phyloP scores from a whole-genome alignment of 2,113 vertebrate species.

The Mungos mungo region DNA sequence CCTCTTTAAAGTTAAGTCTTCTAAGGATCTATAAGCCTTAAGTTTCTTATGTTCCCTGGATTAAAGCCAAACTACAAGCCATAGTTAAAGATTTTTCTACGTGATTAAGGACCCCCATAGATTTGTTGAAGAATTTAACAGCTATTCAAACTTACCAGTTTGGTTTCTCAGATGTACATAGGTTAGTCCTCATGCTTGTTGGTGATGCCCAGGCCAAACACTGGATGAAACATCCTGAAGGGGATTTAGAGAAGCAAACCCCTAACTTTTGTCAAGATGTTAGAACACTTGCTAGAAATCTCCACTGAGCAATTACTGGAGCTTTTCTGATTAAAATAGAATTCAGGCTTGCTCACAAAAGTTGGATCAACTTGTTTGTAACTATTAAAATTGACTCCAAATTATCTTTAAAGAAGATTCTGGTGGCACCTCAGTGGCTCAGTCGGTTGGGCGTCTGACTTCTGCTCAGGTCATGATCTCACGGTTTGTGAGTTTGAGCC shows the following conservation, averaged over 20 bases:
- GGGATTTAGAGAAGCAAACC: neutral
- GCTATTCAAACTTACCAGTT: neutral
- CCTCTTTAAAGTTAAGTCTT: neutral
- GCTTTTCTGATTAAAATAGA: neutral
- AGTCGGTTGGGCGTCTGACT: too few relatives aligned
- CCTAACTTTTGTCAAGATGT: neutral
- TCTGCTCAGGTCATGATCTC: too few relatives aligned
- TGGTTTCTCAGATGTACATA: neutral
- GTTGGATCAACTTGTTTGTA: neutral
- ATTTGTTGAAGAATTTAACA: neutral
- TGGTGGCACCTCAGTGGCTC: too few relatives aligned
- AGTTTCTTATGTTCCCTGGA: neutral
- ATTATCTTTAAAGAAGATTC: neutral
- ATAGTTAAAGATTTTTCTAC: neutral
- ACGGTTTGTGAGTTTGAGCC: too few relatives aligned
- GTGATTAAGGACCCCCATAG: neutral
- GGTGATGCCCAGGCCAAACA: neutral
- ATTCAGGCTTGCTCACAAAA: neutral
- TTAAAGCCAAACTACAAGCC: neutral
- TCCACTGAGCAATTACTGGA: neutral
- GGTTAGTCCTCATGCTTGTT: neutral
- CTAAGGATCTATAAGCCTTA: neutral
- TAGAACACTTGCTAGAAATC: neutral
- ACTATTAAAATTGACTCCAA: neutral
- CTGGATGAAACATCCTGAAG: neutral